These are phyloP conservation scores for Pollenia labialis DNA, from an alignment of 2,888 invertebrate genomes.

Conservation along the genomic window DNA sequence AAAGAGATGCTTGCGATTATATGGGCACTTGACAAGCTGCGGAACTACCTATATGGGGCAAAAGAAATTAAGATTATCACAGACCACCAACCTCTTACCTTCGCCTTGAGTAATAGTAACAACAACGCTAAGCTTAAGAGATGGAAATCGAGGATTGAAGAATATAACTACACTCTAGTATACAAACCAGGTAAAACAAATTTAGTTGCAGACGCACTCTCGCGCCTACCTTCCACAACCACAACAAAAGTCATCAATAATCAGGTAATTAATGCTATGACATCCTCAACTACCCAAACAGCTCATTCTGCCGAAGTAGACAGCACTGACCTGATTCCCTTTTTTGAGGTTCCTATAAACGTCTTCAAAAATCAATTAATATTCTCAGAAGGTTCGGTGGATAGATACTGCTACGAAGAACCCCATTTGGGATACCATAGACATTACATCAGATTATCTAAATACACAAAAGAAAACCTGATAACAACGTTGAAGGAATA, in stretches of 20 bases:
- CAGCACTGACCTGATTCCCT: constrained; percentile 62
- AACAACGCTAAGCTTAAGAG: constrained; percentile 52
- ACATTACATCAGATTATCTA: constrained; percentile 8
- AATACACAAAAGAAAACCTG: constrained; percentile 20
- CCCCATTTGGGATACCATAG: constrained; percentile 39
- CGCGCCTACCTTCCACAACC: constrained; percentile 30
- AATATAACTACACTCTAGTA: constrained; percentile 65
- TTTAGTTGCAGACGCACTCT: constrained; percentile 68
- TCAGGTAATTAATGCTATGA: constrained; percentile 8
- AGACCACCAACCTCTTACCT: constrained; percentile 60
- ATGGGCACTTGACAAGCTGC: constrained; percentile 47
- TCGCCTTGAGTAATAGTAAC: constrained; percentile 29
- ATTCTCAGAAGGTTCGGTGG: constrained; percentile 30
- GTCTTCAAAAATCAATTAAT: constrained; percentile 65
- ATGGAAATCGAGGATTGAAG: constrained; percentile 70
- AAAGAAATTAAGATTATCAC: constrained; percentile 52
- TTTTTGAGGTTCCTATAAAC: constrained; percentile 59
- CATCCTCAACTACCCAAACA: constrained; percentile 12
- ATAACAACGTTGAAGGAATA: constrained; percentile 32
- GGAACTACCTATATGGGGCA: constrained; percentile 51
- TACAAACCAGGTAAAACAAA: constrained; percentile 62
- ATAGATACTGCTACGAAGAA: constrained; percentile 2
- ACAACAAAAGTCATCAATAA: not conserved
- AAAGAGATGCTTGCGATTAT: constrained; percentile 60
- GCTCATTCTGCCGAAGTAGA: constrained; percentile 69